Conservation (phyloP, 2,113 vertebrate genomes). For the western clawed frog (Xenopus tropicalis) region DNA sequence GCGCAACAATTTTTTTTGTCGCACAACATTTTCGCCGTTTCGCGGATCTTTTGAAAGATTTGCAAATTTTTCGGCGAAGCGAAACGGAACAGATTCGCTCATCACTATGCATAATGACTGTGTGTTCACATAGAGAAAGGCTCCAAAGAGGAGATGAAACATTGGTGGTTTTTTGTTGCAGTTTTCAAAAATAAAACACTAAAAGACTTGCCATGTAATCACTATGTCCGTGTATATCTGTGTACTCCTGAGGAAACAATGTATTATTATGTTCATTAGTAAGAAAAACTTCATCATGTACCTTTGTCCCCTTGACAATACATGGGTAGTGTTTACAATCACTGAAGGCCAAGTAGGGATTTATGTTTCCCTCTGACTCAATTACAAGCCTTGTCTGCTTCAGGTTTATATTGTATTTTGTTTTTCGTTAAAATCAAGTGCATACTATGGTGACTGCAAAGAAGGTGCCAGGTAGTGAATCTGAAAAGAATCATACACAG, state of each 20-base stretch:
- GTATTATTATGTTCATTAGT: neutral
- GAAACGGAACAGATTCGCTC: too few relatives aligned
- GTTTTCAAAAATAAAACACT: too few relatives aligned
- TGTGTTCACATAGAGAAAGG: too few relatives aligned
- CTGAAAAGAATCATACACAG: conserved; percentile 47
- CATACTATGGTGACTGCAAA: conserved; percentile 46
- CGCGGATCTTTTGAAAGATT: too few relatives aligned
- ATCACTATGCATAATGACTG: too few relatives aligned
- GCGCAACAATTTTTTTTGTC: too few relatives aligned
- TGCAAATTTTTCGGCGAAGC: too few relatives aligned
- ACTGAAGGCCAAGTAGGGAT: conserved; percentile 21
- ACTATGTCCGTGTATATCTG: too few relatives aligned
- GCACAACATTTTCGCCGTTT: too few relatives aligned
- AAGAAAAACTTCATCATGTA: neutral
- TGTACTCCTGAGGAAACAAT: neutral
- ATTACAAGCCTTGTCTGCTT: conserved; percentile 16
- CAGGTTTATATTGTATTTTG: conserved; percentile 33
- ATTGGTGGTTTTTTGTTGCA: too few relatives aligned
- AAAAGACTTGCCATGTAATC: too few relatives aligned
- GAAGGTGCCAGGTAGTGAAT: conserved; percentile 44
- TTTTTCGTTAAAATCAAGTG: conserved; percentile 45
- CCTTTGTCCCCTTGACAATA: conserved; percentile 7
- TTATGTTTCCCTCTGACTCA: conserved; percentile 33
- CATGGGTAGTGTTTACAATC: neutral
- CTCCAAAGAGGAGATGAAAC: too few relatives aligned